Percentiles rank a stretch among this genome's conserved stretches.
Conservation (phyloP, 2,113 vertebrate genomes). For the Propithecus coquereli region DNA sequence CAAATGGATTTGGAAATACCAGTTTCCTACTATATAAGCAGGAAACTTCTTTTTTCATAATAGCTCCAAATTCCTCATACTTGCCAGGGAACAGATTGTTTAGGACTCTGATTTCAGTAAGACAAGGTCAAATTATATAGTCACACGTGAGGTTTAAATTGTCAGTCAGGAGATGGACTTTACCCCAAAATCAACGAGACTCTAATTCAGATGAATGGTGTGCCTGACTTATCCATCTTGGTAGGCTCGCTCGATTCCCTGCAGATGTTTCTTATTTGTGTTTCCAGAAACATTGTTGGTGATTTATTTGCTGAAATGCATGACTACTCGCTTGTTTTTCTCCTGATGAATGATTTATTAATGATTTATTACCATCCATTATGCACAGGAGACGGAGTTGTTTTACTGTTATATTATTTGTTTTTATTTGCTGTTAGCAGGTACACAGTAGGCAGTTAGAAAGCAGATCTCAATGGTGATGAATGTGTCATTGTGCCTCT, state of each 20-base stretch:
- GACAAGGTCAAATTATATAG: neutral
- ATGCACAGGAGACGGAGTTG: slow-evolving; percentile 17
- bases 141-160: neutral
- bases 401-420: slow-evolving; percentile 43
- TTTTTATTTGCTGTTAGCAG: slow-evolving; percentile 56
- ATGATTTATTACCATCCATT: slow-evolving; percentile 64
- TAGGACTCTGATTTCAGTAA: neutral
- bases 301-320: slow-evolving; percentile 71
- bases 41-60: neutral
- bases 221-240: neutral
- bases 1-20: slow-evolving; percentile 2
- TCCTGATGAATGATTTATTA: slow-evolving; percentile 69
- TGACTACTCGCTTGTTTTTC: slow-evolving; percentile 56
- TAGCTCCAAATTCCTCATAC: slow-evolving; percentile 32
- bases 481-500: neutral
- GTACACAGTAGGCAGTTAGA: neutral
- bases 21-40: neutral
- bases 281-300: slow-evolving; percentile 49
- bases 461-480: slow-evolving; percentile 2
- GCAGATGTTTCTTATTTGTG: slow-evolving; percentile 30
- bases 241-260: slow-evolving; percentile 8
- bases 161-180: slow-evolving; percentile 19
- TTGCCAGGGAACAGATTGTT: neutral
- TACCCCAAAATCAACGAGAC: neutral
- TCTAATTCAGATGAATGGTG: neutral